Evolutionary conservation across 2,888 invertebrate species (phyloP).

Genomic region (Nymphalis polychloros): DNA sequence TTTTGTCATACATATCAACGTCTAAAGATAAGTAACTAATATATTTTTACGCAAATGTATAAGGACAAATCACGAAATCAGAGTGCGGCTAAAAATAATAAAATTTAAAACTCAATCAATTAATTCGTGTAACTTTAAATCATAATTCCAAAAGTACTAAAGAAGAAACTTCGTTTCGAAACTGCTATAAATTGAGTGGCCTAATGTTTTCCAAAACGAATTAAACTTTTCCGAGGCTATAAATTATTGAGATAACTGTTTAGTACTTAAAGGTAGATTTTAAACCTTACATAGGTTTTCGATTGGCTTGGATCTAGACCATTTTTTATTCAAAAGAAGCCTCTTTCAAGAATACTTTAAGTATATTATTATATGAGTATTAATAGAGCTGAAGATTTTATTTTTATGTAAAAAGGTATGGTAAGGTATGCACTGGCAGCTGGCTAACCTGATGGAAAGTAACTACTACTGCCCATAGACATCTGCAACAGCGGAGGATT

Average conservation of each 20-base stretch:
- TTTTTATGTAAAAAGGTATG: too few species aligned
- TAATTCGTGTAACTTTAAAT: constrained; percentile 28
- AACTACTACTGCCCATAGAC: too few species aligned
- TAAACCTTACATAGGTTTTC: not conserved
- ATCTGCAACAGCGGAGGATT: too few species aligned
- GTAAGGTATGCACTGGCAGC: too few species aligned
- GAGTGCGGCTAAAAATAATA: not conserved
- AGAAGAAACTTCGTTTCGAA: constrained; percentile 23
- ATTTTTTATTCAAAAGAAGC: too few species aligned
- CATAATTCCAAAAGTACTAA: constrained; percentile 26
- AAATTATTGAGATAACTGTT: constrained; percentile 35
- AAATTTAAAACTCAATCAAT: constrained; percentile 12
- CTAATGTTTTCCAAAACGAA: constrained; percentile 31
- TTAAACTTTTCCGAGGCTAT: constrained; percentile 32
- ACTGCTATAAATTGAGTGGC: constrained; percentile 32
- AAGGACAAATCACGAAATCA: not conserved
- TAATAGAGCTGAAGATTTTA: too few species aligned
- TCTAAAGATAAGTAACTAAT: too few species aligned
- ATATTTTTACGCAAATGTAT: not conserved
- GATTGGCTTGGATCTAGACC: too few species aligned
- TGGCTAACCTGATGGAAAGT: too few species aligned
- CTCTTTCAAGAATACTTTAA: too few species aligned
- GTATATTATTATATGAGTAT: too few species aligned
- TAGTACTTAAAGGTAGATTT: constrained; percentile 8
- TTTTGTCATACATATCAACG: too few species aligned